phyloP scores from a whole-genome alignment of 2,888 invertebrate genomes.

The Cremastinae sp. region DNA sequence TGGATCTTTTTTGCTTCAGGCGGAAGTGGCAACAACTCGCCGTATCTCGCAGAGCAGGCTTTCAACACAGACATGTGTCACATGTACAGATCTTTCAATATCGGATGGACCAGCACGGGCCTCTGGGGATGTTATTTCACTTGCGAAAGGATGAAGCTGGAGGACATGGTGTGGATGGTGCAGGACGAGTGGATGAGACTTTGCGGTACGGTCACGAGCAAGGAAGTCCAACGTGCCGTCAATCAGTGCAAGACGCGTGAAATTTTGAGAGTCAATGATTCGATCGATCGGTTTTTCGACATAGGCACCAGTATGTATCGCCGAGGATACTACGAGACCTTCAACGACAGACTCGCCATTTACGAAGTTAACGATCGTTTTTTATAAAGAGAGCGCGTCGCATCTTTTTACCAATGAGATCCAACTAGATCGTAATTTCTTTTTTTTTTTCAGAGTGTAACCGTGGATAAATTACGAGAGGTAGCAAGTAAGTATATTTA shows the following conservation, averaged over 20 bases:
- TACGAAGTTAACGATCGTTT: conserved; percentile 61
- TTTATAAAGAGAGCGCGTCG: too few relatives aligned
- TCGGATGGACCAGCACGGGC: conserved; percentile 80
- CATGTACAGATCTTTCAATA: conserved; percentile 80
- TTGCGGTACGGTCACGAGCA: conserved; percentile 71
- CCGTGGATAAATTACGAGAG: conserved; percentile 58
- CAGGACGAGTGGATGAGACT: conserved; percentile 80
- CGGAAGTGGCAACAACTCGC: conserved; percentile 73
- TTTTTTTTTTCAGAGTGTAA: conserved; percentile 52
- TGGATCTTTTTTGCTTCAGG: conserved; percentile 62
- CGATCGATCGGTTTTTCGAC: conserved; percentile 76
- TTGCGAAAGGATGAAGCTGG: conserved; percentile 69
- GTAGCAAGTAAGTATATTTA: conserved; percentile 77
- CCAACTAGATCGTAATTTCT: too few relatives aligned
- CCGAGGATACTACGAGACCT: conserved; percentile 69
- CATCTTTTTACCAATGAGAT: too few relatives aligned
- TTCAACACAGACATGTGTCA: conserved; percentile 76
- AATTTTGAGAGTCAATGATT: conserved; percentile 72
- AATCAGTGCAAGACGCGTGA: conserved; percentile 76
- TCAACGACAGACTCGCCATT: conserved; percentile 64
- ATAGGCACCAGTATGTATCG: conserved; percentile 79
- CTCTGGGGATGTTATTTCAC: conserved; percentile 82
- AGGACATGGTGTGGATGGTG: conserved; percentile 77
- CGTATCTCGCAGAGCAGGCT: conserved; percentile 70
- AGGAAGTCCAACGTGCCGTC: conserved; percentile 77